Evolutionary conservation across 2,797 vertebrate genomes (phyloP), one percentile per base, ranked within the genome.

Genomic region (Thaleichthys pacificus): DNA sequence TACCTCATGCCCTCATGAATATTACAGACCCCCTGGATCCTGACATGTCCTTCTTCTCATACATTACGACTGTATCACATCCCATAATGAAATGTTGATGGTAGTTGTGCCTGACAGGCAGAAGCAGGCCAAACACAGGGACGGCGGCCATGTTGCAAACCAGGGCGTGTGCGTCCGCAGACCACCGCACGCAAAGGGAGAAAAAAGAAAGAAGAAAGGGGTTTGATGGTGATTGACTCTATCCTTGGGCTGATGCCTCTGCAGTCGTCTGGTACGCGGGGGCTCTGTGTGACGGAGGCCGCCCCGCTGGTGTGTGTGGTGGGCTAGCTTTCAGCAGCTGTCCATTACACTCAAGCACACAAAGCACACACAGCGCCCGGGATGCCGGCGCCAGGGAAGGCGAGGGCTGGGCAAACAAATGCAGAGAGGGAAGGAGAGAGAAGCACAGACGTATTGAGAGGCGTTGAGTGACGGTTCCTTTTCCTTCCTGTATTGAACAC

Each of bases 71-170:
- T 89, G 86, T 91, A 85, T 87, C 71, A 65, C 58, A 80, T 61
- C 70, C 38, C 74, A 83, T 84, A 84, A 86, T 92, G 65, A 91
- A 91, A 90, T 86, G 85, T 91, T 92, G 87, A 91, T 87, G 85
- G 58, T 82, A 79, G 82, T 70, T 72, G 66, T 78, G 82, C 76
- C 75, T 64, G 19, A 76, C 71, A 77, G 84, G 79, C 68, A 74
- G 81, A 89, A 77, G 74, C 61, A 75, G 71, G 69, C 68, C 30
- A 11, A 79, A 78, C 74, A 81, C 76, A 58, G 68, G 17, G 57
- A 72, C 57, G 68, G 73, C 79, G 65, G 77, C 69, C 75, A 75
- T 72, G 67, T 66, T 22, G 64, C 54, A 70, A 64, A 78, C 76
- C 26, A 32, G 64, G 51, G 22, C 49, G 30, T 63, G 24, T 73